phyloP scores from a whole-genome alignment of 2,113 vertebrate genomes.

The Esox niger region DNA sequence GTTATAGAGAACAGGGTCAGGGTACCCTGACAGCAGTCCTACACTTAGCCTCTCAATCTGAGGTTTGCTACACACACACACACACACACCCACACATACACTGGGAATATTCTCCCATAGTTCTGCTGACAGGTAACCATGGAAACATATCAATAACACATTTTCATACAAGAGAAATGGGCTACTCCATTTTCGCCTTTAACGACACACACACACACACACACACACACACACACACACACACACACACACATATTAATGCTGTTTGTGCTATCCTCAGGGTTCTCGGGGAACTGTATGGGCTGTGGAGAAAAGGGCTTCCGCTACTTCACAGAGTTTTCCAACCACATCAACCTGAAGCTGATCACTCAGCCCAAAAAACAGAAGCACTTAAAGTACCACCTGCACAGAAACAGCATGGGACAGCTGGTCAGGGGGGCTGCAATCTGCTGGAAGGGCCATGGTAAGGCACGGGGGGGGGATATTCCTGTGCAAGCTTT shows the following conservation, averaged over 20 bases:
- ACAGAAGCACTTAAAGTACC: conserved; percentile 96
- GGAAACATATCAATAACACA: too few relatives aligned
- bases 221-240: background rate
- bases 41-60: too few relatives aligned
- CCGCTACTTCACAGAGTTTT: conserved; percentile 97
- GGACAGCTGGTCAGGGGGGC: conserved; percentile 87
- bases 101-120: too few relatives aligned
- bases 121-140: too few relatives aligned
- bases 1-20: background rate
- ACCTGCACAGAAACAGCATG: conserved; percentile 85
- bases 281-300: conserved; percentile 94
- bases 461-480: conserved; percentile 73
- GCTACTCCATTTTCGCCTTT: too few relatives aligned
- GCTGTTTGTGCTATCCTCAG: conserved; percentile 55
- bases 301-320: conserved; percentile 97
- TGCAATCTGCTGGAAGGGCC: conserved; percentile 90
- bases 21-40: background rate
- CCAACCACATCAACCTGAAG: conserved; percentile 97
- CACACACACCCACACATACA: too few relatives aligned
- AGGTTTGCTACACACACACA: too few relatives aligned
- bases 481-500: background rate
- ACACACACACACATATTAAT: background rate
- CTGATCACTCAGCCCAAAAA: conserved; percentile 96
- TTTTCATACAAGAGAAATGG: too few relatives aligned
- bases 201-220: background rate